Base-by-base conservation (phyloP, 1,140 invertebrate species). In the Diuraphis noxia region DNA sequence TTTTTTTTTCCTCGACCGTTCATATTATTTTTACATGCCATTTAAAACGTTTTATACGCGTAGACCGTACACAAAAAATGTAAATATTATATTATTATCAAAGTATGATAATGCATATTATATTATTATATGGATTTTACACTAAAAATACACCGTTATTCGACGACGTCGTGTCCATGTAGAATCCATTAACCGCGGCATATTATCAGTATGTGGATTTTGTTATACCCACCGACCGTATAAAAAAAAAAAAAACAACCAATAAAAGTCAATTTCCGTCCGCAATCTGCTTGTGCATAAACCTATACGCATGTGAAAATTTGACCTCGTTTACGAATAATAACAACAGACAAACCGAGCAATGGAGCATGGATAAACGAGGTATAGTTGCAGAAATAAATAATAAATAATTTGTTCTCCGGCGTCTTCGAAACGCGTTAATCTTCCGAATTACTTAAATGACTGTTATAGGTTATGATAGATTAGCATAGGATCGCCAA, bases 241-340 rank as follows among this genome's bases (percentile, higher is more conserved):
- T 72, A 72, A 72, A n/a, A n/a, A n/a, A n/a, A n/a, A n/a, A n/a
- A n/a, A n/a, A 72, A 79, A 81, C 23, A 81, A 81, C 79, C 36
- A 25, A 81, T 38, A 38, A 79, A 36, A 38, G 79, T 81, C 40
- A 30, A 82, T 82, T 41, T 40, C 23, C 40, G 36, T 72, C 34
- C 56, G 30, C 34, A 72, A 72, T 72, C 56, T 49, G 19, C 46
- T 72, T 72, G 34, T n/a, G 56, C 56, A 72, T 40, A 81, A 40
- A 40, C 79, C 79, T 40, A 81, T 81, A 81, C 23, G n/a, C n/a
- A 7, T 21, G 21, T 36, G 38, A 40, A 81, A 40, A 81, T 38
- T 38, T 38, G 79, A 81, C 79, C 79, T 81, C 38, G 79, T 38
- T n/a, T n/a, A 38, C 77, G 8, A 36, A 79, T 36, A 79, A 36